Evolutionary conservation across 2,888 invertebrate genomes (phyloP), one percentile per base, ranked within the genome.

Genomic region (Lochmaea capreae): DNA sequence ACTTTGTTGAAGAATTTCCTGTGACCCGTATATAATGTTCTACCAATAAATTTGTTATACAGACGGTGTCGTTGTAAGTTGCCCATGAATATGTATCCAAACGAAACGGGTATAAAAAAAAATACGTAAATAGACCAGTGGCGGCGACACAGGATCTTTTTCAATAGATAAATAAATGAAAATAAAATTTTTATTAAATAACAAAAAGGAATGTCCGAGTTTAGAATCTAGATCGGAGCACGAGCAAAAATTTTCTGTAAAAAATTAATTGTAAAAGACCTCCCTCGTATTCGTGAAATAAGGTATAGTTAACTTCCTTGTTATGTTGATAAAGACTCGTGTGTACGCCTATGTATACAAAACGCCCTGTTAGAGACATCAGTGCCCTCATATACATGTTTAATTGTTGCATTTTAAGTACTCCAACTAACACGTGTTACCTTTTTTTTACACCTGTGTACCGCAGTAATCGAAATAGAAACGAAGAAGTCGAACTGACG

Each of bases 1-100:
- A 82, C 82, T 80, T 80, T 79, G 77, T 78, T 79, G 78, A 80
- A 78, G 79, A 78, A 81, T 83, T 83, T 84, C 83, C 84, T 84
- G 83, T 82, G 81, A 82, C 84, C 73, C 73, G 66, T 65, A 65
- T 73, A 61, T 67, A 16, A 52, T 67, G 26, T 33, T 61, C 22
- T 57, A 57, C 22, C 57, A n/a, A 61, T 16, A 61, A 49, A 49
- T 49, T 49, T 49, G 14, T 49, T 49, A 49, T 49, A 49, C n/a
- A 49, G 49, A 33, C 33, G 33, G 33, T 33, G 33, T 33, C 6
- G 33, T 33, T 33, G 33, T 33, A 33, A 33, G 33, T 33, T 8
- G n/a, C 49, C 49, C 49, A 49, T 49, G 49, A 49, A 49, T 49
- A 49, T 49, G 49, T 49, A 49, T 49, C 14, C n/a, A n/a, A 49